Evolutionary conservation across 2,888 invertebrate species (phyloP), one percentile per base, ranked within the genome.

Genomic region (Troglohyphantes excavatus): DNA sequence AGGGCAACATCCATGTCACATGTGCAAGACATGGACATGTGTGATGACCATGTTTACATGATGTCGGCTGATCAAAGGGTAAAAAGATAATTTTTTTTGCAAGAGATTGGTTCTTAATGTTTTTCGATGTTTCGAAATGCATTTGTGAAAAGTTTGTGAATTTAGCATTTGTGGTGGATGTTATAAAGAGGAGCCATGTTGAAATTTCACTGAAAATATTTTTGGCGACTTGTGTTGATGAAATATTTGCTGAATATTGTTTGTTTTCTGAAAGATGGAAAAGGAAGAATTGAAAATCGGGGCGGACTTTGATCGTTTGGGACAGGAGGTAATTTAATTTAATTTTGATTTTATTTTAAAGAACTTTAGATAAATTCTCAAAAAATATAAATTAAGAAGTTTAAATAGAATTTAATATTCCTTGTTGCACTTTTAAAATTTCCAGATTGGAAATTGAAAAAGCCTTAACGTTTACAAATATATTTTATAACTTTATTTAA

Each of bases 1-100:
- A 75, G n/a, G 27, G 27, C 59, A 75, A 43, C 46, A 46, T 13
- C 73, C 73, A 39, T 59, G 76, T 76, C 59, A 73, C 61, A 33
- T 33, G 33, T 33, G 33, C n/a, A n/a, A n/a, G 33, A 33, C 33
- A 33, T 33, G 33, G 33, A 33, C 17, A 17, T 46, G 46, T 17
- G 11, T 17, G 46, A 46, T 46, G 46, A 17, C 2, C 46, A 13
- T 46, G 9, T 46, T 46, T 2, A 17, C 46, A 7, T 46, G 46
- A 46, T 17, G 13, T 46, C 13, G 17, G 17, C 33, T 33, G 33
- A 9, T 46, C 13, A 46, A 46, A 46, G 46, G 46, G 46, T 46
- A 7, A 17, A 46, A 46, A 7, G 11, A 17, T 9, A 33, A 33
- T 33, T 33, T 33, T 39, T 3, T 13, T 46, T 46, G 46, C 11